Conservation (phyloP, 2,113 vertebrate genomes). For the Camarhynchus parvulus region DNA sequence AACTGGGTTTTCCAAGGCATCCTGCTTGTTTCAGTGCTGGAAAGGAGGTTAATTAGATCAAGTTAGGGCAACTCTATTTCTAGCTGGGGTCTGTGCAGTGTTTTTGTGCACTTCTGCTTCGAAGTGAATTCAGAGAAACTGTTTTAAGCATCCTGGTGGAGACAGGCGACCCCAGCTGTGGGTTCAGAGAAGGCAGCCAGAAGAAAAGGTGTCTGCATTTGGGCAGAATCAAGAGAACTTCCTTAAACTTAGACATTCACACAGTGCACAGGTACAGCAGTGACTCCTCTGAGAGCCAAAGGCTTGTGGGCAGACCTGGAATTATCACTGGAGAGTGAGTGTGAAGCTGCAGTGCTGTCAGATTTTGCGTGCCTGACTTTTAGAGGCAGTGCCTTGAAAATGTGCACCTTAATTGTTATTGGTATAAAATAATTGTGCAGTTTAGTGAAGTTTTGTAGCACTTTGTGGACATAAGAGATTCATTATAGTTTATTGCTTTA, state of each 20-base stretch:
- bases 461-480: neutral
- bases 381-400: neutral
- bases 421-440: neutral
- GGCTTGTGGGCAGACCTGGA: neutral
- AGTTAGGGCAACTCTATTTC: constrained; percentile 10
- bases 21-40: neutral
- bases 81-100: neutral
- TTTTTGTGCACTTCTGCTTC: constrained; percentile 5
- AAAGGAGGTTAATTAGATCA: constrained; percentile 39
- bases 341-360: neutral
- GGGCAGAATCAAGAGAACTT: neutral
- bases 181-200: neutral
- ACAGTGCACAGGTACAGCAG: neutral
- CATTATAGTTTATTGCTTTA: neutral
- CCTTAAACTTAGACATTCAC: neutral
- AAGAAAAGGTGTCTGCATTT: neutral
- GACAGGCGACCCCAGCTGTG: accelerated
- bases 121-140: neutral
- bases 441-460: neutral
- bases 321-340: accelerated
- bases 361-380: neutral
- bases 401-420: neutral
- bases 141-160: neutral
- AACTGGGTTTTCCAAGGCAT: neutral
- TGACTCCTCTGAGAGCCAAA: neutral